Evolutionary conservation across 2,113 vertebrate genomes (phyloP).

Genomic region (Cynocephalus volans): DNA sequence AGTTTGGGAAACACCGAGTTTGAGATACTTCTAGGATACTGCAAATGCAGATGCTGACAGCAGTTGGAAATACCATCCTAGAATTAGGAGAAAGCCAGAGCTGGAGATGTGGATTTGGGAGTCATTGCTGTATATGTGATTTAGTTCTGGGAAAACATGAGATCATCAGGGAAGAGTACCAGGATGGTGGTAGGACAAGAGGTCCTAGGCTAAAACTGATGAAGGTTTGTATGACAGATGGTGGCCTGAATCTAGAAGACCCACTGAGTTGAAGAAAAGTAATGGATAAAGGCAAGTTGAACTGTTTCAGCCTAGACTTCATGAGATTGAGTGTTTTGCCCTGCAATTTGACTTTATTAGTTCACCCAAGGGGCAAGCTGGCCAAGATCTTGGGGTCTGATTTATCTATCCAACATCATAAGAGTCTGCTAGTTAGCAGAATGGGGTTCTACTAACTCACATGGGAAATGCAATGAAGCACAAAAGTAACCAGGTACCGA

Average conservation of each 20-base stretch:
- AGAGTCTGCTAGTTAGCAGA: not conserved
- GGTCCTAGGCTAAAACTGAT: not conserved
- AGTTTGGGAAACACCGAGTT: not conserved
- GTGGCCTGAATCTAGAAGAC: not conserved
- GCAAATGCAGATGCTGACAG: not conserved
- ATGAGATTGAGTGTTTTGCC: not conserved
- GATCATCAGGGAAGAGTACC: not conserved
- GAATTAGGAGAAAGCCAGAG: not conserved
- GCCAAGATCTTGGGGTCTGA: not conserved
- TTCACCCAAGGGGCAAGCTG: not conserved
- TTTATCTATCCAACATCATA: constrained; percentile 19
- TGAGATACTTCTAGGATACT: not conserved
- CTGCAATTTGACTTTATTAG: not conserved
- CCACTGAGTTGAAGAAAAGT: not conserved
- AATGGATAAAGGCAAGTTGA: not conserved
- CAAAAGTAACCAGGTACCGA: not conserved
- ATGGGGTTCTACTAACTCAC: not conserved
- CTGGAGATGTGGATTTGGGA: not conserved
- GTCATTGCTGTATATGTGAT: not conserved
- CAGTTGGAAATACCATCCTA: not conserved
- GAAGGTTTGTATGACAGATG: not conserved
- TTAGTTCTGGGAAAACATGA: not conserved
- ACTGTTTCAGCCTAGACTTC: not conserved
- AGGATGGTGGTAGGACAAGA: not conserved
- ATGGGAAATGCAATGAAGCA: not conserved